Conservation (phyloP, 2,113 vertebrate species). For the Eurystomus gularis region DNA sequence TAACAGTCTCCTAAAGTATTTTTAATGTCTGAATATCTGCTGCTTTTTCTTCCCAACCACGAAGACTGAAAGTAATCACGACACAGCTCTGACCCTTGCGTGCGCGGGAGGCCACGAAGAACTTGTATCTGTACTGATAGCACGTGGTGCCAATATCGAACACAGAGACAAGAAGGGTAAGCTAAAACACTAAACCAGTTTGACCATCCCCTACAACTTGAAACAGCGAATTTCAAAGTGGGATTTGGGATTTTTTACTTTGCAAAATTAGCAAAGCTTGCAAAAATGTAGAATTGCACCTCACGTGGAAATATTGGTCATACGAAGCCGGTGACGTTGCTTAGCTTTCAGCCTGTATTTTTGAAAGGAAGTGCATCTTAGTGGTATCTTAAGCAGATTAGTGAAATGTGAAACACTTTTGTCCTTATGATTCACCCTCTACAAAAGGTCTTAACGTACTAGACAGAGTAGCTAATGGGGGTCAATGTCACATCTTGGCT, state of each 20-base stretch:
- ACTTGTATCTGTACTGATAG: slow-evolving; percentile 94
- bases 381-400: not conserved
- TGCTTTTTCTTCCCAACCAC: not conserved
- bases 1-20: not conserved
- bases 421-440: rapidly evolving
- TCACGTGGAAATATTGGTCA: rapidly evolving
- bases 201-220: rapidly evolving
- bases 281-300: not conserved
- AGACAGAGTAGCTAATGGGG: not conserved
- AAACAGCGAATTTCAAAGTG: not conserved
- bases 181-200: not conserved
- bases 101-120: slow-evolving; percentile 98
- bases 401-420: not conserved
- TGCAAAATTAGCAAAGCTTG: not conserved
- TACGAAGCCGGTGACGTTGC: not conserved
- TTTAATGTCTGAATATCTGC: not conserved
- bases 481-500: not conserved
- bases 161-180: slow-evolving; percentile 98
- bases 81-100: slow-evolving; percentile 95
- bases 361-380: not conserved
- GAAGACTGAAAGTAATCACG: slow-evolving; percentile 98
- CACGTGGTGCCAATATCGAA: slow-evolving; percentile 95
- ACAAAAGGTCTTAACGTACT: not conserved
- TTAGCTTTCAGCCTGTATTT: not conserved
- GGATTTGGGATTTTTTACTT: not conserved